These are phyloP conservation scores for Oplegnathus fasciatus DNA, from an alignment of 2,113 vertebrate genomes.

Conservation along the genomic window DNA sequence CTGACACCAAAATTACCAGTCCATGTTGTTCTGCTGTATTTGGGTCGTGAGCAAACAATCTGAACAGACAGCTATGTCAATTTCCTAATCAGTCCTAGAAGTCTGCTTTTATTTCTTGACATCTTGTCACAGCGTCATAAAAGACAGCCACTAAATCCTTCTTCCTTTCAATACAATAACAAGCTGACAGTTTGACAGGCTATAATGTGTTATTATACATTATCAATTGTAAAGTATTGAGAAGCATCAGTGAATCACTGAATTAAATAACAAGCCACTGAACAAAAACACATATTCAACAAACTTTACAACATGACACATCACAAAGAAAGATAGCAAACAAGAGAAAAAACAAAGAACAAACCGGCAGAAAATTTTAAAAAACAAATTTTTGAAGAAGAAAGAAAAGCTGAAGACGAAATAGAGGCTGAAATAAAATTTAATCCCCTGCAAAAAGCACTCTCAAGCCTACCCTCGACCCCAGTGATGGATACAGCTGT, in stretches of 20 bases:
- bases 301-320: neutral
- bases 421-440: constrained; percentile 6
- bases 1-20: constrained; percentile 73
- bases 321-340: constrained; percentile 8
- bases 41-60: constrained; percentile 56
- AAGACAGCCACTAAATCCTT: constrained; percentile 55
- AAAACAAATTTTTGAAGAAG: constrained; percentile 14
- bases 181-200: constrained; percentile 63
- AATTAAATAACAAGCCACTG: constrained; percentile 25
- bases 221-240: constrained; percentile 51
- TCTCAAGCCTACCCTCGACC: neutral
- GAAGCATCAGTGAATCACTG: constrained; percentile 25
- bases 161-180: constrained; percentile 44
- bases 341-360: constrained; percentile 9
- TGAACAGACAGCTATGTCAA: constrained; percentile 64
- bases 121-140: constrained; percentile 54
- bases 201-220: constrained; percentile 60
- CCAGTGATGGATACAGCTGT: constrained; percentile 12
- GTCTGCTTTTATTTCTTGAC: constrained; percentile 67
- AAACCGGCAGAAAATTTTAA: neutral
- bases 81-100: constrained; percentile 69
- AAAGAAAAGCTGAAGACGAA: constrained; percentile 15
- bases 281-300: constrained; percentile 30
- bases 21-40: constrained; percentile 60
- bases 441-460: neutral